Evolutionary conservation across 2,113 vertebrate genomes (phyloP), one percentile per base, ranked within the genome.

Genomic region (Crypturellus undulatus): DNA sequence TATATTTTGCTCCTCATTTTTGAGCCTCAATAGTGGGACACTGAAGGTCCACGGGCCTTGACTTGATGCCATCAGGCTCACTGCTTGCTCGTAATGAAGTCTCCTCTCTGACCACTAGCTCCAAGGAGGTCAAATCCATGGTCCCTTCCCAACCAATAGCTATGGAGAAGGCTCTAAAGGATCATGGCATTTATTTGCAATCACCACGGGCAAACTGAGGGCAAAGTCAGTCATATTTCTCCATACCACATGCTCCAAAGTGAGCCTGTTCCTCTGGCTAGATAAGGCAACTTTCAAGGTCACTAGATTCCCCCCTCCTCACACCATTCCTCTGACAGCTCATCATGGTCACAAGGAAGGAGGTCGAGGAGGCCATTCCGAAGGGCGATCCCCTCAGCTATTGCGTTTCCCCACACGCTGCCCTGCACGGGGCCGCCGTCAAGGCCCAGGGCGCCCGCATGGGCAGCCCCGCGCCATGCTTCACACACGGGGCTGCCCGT

Each of bases 311-410:
- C n/a, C 17, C 75, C 65, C 70, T 56, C 52, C 91, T 93, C 84
- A 78, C 81, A 81, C 86, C 91, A 80, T 73, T 85, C 77, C 75
- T 90, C 79, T 90, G 88, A 82, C 59, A 92, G 92, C 56, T 65
- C 82, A 94, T 73, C 28, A 9, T 7, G 45, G 45, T 9, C 45
- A 47, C 18, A 5, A 43, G 40, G 40, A 42, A 42, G 40, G 40
- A 42, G 40, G 40, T 13, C 40, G 43, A 15, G 43, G 43, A 45
- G 43, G 43, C 4, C 15, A 15, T 45, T 45, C 14, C 7, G 12
- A 18, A 45, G 43, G 15, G 43, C 12, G 15, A 45, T 45, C 43
- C 43, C 43, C 43, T 15, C 43, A 45, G 43, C 15, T 18, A 16
- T 45, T 45, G 43, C 15, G 15, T 16, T 42, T 42, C 40, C 40